phyloP scores from a whole-genome alignment of 2,113 vertebrate genomes.

The Misgurnus anguillicaudatus region DNA sequence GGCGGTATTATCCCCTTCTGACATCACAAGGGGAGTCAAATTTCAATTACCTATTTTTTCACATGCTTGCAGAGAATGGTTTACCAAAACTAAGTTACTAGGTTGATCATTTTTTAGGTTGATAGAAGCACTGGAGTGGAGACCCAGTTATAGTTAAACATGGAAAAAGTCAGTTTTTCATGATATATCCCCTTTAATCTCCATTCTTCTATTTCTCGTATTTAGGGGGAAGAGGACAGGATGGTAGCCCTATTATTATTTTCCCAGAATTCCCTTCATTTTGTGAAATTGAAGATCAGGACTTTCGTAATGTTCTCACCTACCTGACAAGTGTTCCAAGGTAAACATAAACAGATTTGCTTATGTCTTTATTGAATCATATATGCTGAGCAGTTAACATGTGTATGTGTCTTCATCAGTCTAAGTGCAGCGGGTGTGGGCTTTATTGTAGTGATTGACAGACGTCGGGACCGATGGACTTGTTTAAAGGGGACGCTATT shows the following conservation, averaged over 20 bases:
- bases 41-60: too few relatives aligned
- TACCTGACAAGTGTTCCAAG: conserved; percentile 95
- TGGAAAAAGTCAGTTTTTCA: too few relatives aligned
- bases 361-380: background rate
- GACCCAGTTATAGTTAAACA: too few relatives aligned
- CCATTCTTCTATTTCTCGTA: too few relatives aligned
- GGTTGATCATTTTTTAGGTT: too few relatives aligned
- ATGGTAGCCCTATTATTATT: conserved; percentile 93
- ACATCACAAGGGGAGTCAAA: too few relatives aligned
- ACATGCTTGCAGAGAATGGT: too few relatives aligned
- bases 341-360: conserved; percentile 64
- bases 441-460: conserved; percentile 96
- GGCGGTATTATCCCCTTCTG: too few relatives aligned
- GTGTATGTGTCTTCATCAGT: conserved; percentile 66
- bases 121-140: too few relatives aligned
- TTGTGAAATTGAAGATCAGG: conserved; percentile 86
- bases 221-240: conserved; percentile 88
- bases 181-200: too few relatives aligned
- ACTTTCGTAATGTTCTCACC: conserved; percentile 93
- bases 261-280: conserved; percentile 95
- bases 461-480: conserved; percentile 95
- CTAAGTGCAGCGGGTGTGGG: conserved; percentile 89
- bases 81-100: too few relatives aligned
- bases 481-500: conserved; percentile 95
- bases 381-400: background rate